Conservation (phyloP, 2,797 vertebrate genomes). For the Carapus acus region DNA sequence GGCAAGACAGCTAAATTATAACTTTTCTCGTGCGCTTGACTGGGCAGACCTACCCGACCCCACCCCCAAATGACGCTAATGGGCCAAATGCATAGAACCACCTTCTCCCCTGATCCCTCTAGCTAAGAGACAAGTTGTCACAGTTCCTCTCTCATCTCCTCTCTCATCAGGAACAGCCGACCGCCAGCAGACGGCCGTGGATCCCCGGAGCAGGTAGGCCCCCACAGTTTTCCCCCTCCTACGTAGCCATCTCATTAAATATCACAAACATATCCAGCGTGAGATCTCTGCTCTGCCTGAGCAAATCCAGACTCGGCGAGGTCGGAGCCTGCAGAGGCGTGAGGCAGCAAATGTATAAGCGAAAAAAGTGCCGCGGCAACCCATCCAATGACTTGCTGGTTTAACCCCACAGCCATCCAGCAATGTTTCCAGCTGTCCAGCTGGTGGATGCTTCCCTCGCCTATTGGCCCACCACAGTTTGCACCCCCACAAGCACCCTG, state of each 20-base stretch:
- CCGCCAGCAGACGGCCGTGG: conserved; percentile 32
- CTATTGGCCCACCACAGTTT: background rate
- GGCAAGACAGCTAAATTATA: too few species aligned
- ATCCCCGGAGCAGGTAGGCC: conserved; percentile 46
- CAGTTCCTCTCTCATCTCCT: conserved; percentile 18
- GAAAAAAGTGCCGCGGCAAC: background rate
- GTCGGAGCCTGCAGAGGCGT: too few species aligned
- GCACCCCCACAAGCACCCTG: too few species aligned
- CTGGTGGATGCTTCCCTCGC: background rate
- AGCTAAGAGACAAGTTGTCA: background rate
- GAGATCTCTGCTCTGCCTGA: too few species aligned
- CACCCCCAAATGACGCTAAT: too few species aligned
- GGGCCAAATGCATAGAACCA: too few species aligned
- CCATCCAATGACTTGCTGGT: background rate
- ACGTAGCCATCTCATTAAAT: background rate
- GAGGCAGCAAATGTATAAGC: too few species aligned
- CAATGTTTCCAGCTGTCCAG: background rate
- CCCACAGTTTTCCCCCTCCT: background rate
- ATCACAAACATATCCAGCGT: too few species aligned
- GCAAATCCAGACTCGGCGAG: too few species aligned
- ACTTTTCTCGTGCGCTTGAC: too few species aligned
- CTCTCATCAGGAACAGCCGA: conserved; percentile 48
- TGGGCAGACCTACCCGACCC: too few species aligned
- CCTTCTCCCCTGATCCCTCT: background rate
- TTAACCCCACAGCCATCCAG: background rate